Conservation (phyloP, 1,140 invertebrate genomes). For the Andricus grossulariae region DNA sequence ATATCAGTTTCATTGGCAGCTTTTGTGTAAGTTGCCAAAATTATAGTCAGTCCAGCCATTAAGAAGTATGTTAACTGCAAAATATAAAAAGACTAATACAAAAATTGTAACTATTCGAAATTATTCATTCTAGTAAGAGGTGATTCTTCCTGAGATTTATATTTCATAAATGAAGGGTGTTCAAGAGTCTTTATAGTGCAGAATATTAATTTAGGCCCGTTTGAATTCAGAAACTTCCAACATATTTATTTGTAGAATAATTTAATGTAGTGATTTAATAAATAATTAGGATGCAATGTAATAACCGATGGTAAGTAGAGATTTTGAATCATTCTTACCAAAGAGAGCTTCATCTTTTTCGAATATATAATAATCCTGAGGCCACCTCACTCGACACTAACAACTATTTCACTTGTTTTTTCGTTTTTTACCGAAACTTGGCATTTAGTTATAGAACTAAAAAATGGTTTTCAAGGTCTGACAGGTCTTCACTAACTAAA, state of each 20-base stretch:
- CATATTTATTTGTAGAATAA: too few species aligned
- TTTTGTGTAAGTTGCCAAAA: slow-evolving; percentile 31
- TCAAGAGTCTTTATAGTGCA: too few species aligned
- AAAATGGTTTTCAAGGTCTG: slow-evolving; percentile 63
- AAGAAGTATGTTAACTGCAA: slow-evolving; percentile 41
- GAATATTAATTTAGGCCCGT: too few species aligned
- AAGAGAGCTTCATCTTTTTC: slow-evolving; percentile 59
- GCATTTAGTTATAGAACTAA: slow-evolving; percentile 50
- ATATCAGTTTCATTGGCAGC: slow-evolving; percentile 26
- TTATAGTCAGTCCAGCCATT: slow-evolving; percentile 40
- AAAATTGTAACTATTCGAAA: neutral
- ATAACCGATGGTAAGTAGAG: too few species aligned
- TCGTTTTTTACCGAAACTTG: slow-evolving; percentile 30
- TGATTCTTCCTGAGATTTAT: too few species aligned
- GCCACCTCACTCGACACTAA: slow-evolving; percentile 61
- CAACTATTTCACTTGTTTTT: neutral
- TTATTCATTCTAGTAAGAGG: too few species aligned
- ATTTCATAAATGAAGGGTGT: too few species aligned
- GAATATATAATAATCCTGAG: slow-evolving; percentile 47
- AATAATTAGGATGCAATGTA: too few species aligned
- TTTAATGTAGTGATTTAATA: too few species aligned
- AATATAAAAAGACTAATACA: slow-evolving; percentile 10
- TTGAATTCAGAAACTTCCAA: too few species aligned
- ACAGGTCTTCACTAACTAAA: slow-evolving; percentile 68
- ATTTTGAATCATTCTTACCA: slow-evolving; percentile 55